Conservation (phyloP, 2,888 invertebrate species). For the Eristalinus aeneus region DNA sequence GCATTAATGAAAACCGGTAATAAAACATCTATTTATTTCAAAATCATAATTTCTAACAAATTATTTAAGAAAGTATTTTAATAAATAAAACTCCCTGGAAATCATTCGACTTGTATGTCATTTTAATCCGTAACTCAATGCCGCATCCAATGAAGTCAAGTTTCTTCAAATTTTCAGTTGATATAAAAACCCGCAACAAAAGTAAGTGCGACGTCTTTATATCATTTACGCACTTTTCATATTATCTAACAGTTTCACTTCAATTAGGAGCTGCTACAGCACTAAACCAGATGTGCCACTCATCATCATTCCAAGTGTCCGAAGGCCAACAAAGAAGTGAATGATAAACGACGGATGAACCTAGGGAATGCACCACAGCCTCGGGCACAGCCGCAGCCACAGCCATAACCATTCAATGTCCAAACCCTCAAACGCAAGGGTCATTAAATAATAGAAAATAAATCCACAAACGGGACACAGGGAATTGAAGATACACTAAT, state of each 20-base stretch:
- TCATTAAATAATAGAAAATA: conserved; percentile 52
- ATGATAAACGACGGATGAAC: conserved; percentile 30
- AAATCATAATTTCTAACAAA: too few species aligned
- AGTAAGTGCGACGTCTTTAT: conserved; percentile 10
- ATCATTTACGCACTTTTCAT: conserved; percentile 11
- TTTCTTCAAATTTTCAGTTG: neutral
- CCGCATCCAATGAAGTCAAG: neutral
- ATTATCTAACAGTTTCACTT: conserved; percentile 36
- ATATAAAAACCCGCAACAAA: neutral
- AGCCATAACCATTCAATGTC: neutral
- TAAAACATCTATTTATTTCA: too few species aligned
- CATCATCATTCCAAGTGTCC: conserved; percentile 25
- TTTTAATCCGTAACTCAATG: neutral
- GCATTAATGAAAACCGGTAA: neutral
- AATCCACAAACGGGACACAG: conserved; percentile 40
- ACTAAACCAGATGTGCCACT: conserved; percentile 46
- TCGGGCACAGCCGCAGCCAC: neutral
- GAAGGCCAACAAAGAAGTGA: conserved; percentile 5
- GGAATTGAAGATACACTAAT: conserved; percentile 36
- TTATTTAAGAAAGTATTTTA: too few species aligned
- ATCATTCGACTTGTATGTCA: neutral
- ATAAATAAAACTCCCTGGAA: too few species aligned
- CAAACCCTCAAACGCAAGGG: conserved; percentile 31
- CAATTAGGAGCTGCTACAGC: conserved; percentile 38
- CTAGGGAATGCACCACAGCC: conserved; percentile 20